Evolutionary conservation across 2,113 vertebrate genomes (phyloP), one percentile per base, ranked within the genome.

Genomic region (Coturnix japonica): DNA sequence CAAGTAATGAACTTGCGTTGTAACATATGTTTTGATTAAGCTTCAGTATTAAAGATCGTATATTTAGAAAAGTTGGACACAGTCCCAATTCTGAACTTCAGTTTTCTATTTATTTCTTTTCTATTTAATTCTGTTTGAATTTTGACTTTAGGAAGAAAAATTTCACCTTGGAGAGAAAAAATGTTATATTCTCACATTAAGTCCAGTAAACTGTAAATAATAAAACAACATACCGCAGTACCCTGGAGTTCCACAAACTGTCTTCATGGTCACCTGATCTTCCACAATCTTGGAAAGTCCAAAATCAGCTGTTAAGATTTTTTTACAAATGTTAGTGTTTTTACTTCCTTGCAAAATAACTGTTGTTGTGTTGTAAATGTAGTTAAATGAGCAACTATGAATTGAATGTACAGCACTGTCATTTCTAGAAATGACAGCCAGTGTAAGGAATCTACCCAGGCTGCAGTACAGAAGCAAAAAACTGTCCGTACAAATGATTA

Each of bases 221-320:
- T 35, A 87, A 91, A 90, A 44, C 69, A 90, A 93, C 98, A 12
- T 98, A 98, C 98, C 98, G 61, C 98, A 98, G 79, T 99, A 99
- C 23, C 98, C 98, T 21, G 98, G 98, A 54, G 98, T 99, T 90
- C 98, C 98, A 89, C 98, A 98, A 28, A 98, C 97, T 39, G 98
- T 98, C 97, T 98, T 98, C 98, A 98, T 98, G 82, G 98, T 98
- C 83, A 98, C 98, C 77, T 98, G 98, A 67, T 98, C 98, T 91
- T 98, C 98, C 81, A 98, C 98, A 83, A 98, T 98, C 97, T 98
- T 98, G 66, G 98, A 99, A 92, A 99, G 97, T 79, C 98, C 98
- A 91, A 98, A 98, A 89, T 98, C 98, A 96, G 98, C 98, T 98
- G 80, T 95, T 89, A 95, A 89, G 81, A 86, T 80, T 67, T 16